Base-by-base conservation (phyloP, 2,888 invertebrate species). In the Cheilosia grossa region DNA sequence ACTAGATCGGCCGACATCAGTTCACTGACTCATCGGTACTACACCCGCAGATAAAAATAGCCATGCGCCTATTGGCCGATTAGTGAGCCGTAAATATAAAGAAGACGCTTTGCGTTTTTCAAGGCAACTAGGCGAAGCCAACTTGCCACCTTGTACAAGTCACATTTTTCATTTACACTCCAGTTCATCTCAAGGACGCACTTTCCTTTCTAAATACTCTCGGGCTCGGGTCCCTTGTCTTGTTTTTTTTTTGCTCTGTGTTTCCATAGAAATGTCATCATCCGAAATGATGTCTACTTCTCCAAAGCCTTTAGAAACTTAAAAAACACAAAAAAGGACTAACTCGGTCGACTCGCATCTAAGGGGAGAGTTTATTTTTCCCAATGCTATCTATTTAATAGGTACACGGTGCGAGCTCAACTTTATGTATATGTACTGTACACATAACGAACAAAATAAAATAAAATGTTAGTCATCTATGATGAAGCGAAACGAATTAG, bases 221-320 rank as follows among this genome's bases (percentile, higher is more conserved):
- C 37, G 37, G 37, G 37, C 4, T 37, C 15, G 37, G 37, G 47
- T 27, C n/a, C 27, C 17, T 27, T 27, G 19, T 4, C 30, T 30
- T 30, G 30, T 9, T 9, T 30, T 5, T 19, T 63, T 51, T 51
- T 5, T 40, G 19, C 49, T 56, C 15, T 58, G 17, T 54, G 30
- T 10, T 53, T 61, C 33, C 51, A 19, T 56, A 63, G 54, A 40
- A 67, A 70, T 70, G 61, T 49, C 78, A 61, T 78, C 78, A 78
- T 78, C 53, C 53, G 19, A 54, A 63, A 63, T 70, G 54, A 61
- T 78, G 59, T 51, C 59, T 72, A 51, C 59, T 69, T 47, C 67
- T 77, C 61, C 77, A 69, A 54, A 77, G 77, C 77, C 54, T 77
- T 77, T 61, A 77, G 69, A 19, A 77, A 61, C 19, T 69, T 61